Base-by-base conservation (phyloP, 2,797 vertebrate genomes). In the Prunella strophiata region DNA sequence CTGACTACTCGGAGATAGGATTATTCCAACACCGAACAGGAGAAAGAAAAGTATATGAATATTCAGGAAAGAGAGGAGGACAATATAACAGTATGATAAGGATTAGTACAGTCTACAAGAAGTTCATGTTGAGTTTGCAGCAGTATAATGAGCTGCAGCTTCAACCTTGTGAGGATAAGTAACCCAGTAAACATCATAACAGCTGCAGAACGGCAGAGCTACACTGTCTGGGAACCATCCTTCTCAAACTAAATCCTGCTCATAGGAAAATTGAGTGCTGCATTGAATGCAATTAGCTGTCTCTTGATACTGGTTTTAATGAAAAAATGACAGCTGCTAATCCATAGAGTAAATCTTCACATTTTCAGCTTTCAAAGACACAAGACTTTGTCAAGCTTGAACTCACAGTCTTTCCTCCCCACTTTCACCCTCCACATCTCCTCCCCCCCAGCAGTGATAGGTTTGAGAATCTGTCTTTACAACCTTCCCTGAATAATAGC, bases 381-480 rank as follows among this genome's bases (percentile, higher is more conserved):
- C 2, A 38, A 38, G 11, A 32, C 30, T 58, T 77, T 68, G 26
- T 30, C 5, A 68, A 48, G 17, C 42, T 86, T 5, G 1, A 50
- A 36, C 13, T 23, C 15, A 43, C 7, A 36, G 26, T 67, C 15
- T 73, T 90, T 77, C 26, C 32, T 76, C 6, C 7, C 11, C 14
- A n/a, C 27, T 4, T 42, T 42, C 16, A 52, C 16, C 8, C 11
- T 71, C 19, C 26, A 16, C 16, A 54, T 38, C 38, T 47, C 0
- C 4, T 11, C 15, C 19, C 4, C 13, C 15, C 19, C 2, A 7
- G 36, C 16, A 80, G 16, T 9, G 12, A 23, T 1, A 51, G 5
- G 15, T 80, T 67, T 80, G 26, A 52, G 7, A 48, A 55, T 21
- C 19, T 32, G 16, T 21, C 70, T 45, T 36, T n/a, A 58, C 25